Percentiles rank a stretch among this genome's conserved stretches.
Conservation (phyloP, 2,888 invertebrate species). For the Labia minor region DNA sequence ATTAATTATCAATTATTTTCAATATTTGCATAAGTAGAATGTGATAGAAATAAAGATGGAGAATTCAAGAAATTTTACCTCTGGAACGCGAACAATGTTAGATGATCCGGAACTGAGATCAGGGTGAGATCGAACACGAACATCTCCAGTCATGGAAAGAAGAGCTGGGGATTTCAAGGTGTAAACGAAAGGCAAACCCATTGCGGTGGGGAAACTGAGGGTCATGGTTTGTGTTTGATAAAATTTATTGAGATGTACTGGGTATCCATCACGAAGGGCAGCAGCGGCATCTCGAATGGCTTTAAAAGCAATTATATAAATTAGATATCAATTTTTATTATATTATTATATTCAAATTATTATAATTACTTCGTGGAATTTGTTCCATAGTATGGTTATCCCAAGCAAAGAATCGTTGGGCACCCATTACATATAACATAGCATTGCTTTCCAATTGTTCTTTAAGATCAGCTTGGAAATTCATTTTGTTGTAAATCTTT, state of each 20-base stretch:
- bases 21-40: background rate
- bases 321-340: background rate
- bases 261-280: constrained; percentile 39
- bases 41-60: too few species aligned
- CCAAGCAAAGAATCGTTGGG: constrained; percentile 42
- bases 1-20: constrained; percentile 26
- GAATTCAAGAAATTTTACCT: background rate
- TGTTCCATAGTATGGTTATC: constrained; percentile 44
- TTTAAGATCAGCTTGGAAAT: constrained; percentile 42
- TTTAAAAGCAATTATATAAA: constrained; percentile 25
- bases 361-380: constrained; percentile 35
- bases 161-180: constrained; percentile 49
- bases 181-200: constrained; percentile 58
- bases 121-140: constrained; percentile 39
- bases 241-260: constrained; percentile 50
- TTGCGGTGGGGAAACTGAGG: constrained; percentile 57
- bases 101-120: constrained; percentile 28
- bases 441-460: constrained; percentile 49
- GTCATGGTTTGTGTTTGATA: constrained; percentile 46
- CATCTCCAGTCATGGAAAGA: constrained; percentile 42
- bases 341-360: background rate
- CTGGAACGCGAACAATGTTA: background rate
- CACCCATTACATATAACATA: constrained; percentile 37
- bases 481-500: constrained; percentile 46
- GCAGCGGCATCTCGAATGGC: constrained; percentile 37